Conservation (phyloP, 2,797 vertebrate species). For the Hydrocynus forskahlii region DNA sequence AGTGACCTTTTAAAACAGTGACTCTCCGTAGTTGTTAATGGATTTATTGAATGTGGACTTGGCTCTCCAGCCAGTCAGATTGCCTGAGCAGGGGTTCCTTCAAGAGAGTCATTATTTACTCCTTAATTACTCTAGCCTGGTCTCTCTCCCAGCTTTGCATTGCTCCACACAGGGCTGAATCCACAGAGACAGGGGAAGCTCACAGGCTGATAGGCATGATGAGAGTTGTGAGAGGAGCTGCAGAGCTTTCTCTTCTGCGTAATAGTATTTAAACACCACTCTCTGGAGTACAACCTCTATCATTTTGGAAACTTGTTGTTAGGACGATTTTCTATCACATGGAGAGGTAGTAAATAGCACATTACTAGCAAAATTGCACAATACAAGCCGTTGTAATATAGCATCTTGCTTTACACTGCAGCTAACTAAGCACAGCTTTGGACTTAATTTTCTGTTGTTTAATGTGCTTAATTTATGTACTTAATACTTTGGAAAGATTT, state of each 20-base stretch:
- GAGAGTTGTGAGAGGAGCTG: slow-evolving; percentile 35
- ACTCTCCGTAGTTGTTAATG: slow-evolving; percentile 50
- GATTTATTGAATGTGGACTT: slow-evolving; percentile 58
- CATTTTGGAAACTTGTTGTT: slow-evolving; percentile 34
- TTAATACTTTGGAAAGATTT: no score
- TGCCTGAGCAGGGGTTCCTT: slow-evolving; percentile 45
- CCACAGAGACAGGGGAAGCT: slow-evolving; percentile 36
- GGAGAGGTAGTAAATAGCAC: no score
- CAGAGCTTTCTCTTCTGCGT: slow-evolving; percentile 44
- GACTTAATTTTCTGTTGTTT: no score
- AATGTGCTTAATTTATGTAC: no score
- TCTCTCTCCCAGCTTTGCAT: slow-evolving; percentile 41
- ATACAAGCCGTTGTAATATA: no score
- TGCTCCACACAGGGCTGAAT: slow-evolving; percentile 43
- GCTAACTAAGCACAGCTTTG: no score
- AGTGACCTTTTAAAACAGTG: slow-evolving; percentile 49
- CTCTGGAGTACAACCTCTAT: slow-evolving; percentile 39
- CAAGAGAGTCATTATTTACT: slow-evolving; percentile 62
- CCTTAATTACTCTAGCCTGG: slow-evolving; percentile 59
- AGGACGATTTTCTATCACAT: no score
- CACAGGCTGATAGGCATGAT: slow-evolving; percentile 15
- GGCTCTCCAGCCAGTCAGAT: slow-evolving; percentile 47
- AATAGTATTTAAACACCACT: slow-evolving; percentile 59
- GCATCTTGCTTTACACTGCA: no score
- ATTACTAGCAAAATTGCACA: no score